A percentile compares a stretch with the other conserved stretches of the same genome.
These are phyloP conservation scores for Schizotus pectinicornis DNA, from an alignment of 2,888 invertebrate species.

Conservation along the genomic window DNA sequence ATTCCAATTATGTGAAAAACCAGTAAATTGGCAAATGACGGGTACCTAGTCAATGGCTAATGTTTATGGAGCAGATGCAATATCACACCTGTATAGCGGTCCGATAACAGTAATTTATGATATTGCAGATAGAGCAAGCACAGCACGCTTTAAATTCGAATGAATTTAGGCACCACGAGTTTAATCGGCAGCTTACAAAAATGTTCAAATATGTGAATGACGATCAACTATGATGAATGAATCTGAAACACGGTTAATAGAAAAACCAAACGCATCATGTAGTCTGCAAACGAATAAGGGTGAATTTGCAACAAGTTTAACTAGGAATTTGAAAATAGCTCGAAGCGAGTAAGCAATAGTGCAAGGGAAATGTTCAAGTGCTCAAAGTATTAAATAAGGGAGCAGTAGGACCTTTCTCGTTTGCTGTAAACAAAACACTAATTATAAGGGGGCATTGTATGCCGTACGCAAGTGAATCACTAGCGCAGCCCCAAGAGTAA, in stretches of 20 bases:
- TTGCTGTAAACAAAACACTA: conserved; percentile 22
- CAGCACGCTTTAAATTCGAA: conserved; percentile 27
- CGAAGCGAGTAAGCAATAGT: too few relatives aligned
- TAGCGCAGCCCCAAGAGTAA: conserved; percentile 17
- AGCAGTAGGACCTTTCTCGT: conserved; percentile 18
- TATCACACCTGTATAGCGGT: conserved; percentile 30
- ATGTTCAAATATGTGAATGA: conserved; percentile 22
- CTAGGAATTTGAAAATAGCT: too few relatives aligned
- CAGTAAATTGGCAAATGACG: conserved; percentile 16
- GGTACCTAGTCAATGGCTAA: conserved; percentile 26
- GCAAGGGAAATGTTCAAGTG: neutral
- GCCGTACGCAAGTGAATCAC: conserved; percentile 22
- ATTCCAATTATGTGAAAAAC: neutral
- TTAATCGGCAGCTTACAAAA: conserved; percentile 22
- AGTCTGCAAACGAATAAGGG: too few relatives aligned
- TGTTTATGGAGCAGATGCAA: conserved; percentile 32
- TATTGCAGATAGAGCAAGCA: conserved; percentile 30
- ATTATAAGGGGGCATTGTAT: conserved; percentile 26
- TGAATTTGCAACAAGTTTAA: too few relatives aligned
- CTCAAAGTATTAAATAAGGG: conserved; percentile 21
- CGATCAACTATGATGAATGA: conserved; percentile 20
- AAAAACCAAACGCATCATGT: conserved; percentile 14
- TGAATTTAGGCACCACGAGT: conserved; percentile 21
- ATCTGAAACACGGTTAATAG: conserved; percentile 21
- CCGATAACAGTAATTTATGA: conserved; percentile 30